Evolutionary conservation across 2,113 vertebrate genomes (phyloP).

Genomic region (Platichthys stellatus): DNA sequence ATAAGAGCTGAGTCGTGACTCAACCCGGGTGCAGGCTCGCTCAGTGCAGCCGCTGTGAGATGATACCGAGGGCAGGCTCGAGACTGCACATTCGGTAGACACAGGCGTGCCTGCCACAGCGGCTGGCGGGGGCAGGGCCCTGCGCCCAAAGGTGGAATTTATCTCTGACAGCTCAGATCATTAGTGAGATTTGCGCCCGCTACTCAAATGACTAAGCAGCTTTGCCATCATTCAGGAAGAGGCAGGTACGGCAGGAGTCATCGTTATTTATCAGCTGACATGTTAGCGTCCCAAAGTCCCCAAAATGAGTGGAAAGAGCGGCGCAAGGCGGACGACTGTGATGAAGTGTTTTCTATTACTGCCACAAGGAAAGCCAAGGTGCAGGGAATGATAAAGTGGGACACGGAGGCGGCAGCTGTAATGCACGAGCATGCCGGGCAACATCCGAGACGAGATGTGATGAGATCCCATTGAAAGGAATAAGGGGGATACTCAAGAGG

Average conservation of each 20-base stretch:
- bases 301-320: conserved; percentile 53
- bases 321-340: conserved; percentile 49
- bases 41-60: conserved; percentile 36
- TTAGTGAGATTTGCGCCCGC: conserved; percentile 62
- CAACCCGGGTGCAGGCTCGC: conserved; percentile 11
- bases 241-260: conserved; percentile 45
- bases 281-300: conserved; percentile 47
- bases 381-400: conserved; percentile 53
- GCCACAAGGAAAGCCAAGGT: conserved; percentile 57
- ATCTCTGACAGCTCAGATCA: conserved; percentile 67
- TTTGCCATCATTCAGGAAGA: conserved; percentile 42
- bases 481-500: conserved; percentile 38
- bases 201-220: conserved; percentile 66
- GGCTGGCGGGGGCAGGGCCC: conserved; percentile 30
- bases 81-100: conserved; percentile 36
- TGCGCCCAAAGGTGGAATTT: conserved; percentile 49
- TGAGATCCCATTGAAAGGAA: conserved; percentile 56
- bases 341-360: conserved; percentile 70
- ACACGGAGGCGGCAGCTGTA: conserved; percentile 37
- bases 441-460: conserved; percentile 36
- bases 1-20: conserved; percentile 63
- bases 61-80: conserved; percentile 41
- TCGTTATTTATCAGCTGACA: conserved; percentile 59
- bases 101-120: conserved; percentile 28
- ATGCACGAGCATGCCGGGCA: conserved; percentile 40